Evolutionary conservation across 2,113 vertebrate species (phyloP).

Genomic region (Oncorhynchus mykiss): DNA sequence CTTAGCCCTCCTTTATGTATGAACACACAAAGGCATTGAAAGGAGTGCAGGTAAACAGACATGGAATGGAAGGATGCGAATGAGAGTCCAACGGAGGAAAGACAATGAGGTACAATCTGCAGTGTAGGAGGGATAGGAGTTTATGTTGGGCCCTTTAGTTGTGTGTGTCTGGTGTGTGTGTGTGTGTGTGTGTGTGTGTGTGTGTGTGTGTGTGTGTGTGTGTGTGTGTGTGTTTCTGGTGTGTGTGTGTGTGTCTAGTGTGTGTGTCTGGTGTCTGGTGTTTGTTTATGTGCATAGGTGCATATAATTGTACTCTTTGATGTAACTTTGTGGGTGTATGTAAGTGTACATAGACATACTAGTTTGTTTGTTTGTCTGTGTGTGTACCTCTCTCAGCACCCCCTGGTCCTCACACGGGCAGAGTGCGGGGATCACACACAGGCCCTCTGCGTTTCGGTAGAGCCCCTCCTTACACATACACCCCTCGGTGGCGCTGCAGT

Average conservation of each 20-base stretch:
- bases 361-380: slow-evolving; percentile 8
- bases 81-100: slow-evolving; percentile 23
- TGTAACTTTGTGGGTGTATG: neutral
- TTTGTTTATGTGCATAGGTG: neutral
- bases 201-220: neutral
- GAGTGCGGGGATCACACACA: slow-evolving; percentile 76
- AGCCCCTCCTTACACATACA: slow-evolving; percentile 77
- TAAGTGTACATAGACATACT: neutral
- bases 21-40: slow-evolving; percentile 60
- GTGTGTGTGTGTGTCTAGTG: neutral
- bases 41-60: slow-evolving; percentile 28
- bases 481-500: slow-evolving; percentile 64
- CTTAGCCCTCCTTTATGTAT: slow-evolving; percentile 48
- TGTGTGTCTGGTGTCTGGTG: neutral
- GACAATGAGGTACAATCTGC: slow-evolving; percentile 31
- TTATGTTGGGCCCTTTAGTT: neutral
- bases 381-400: slow-evolving; percentile 66
- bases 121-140: neutral
- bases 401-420: slow-evolving; percentile 79
- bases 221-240: slow-evolving; percentile 5
- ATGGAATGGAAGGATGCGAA: slow-evolving; percentile 8
- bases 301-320: neutral
- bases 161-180: slow-evolving; percentile 10
- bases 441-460: slow-evolving; percentile 71
- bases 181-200: neutral